phyloP scores from a whole-genome alignment of 2,888 invertebrate species.

The Tillus elongatus region DNA sequence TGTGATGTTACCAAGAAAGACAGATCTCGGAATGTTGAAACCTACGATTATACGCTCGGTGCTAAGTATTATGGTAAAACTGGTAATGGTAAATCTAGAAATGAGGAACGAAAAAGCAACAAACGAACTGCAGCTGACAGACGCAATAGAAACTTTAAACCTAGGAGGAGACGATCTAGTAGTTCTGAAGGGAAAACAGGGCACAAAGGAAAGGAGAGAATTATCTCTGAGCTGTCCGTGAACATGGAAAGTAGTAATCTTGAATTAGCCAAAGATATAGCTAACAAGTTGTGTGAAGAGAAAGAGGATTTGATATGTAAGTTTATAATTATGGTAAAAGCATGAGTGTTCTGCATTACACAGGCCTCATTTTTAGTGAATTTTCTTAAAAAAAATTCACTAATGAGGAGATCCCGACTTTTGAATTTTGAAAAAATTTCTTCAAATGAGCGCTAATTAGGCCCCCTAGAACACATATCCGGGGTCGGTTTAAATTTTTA shows the following conservation, averaged over 20 bases:
- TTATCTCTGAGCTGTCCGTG: constrained; percentile 51
- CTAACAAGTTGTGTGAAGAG: constrained; percentile 63
- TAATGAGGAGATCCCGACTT: too few species aligned
- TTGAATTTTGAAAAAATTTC: too few species aligned
- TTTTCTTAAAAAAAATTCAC: too few species aligned
- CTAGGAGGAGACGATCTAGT: constrained; percentile 42
- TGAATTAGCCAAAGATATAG: constrained; percentile 61
- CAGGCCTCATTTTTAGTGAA: too few species aligned
- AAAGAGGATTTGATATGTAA: constrained; percentile 65
- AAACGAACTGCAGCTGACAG: constrained; percentile 54
- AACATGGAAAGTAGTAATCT: constrained; percentile 47
- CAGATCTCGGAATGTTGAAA: constrained; percentile 62
- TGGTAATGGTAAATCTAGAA: too few species aligned
- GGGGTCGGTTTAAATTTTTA: too few species aligned
- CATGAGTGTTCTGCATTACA: constrained; percentile 11
- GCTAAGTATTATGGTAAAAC: constrained; percentile 41
- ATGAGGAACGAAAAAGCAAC: constrained; percentile 42
- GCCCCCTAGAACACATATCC: too few species aligned
- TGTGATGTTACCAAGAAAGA: constrained; percentile 65
- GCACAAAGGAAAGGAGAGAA: constrained; percentile 48
- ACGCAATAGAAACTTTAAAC: constrained; percentile 49
- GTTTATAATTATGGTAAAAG: constrained; percentile 29
- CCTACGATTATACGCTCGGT: constrained; percentile 58
- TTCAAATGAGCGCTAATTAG: too few species aligned
- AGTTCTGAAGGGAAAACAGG: constrained; percentile 37